Evolutionary conservation across 1,140 invertebrate species (phyloP), one percentile per base, ranked within the genome.

Genomic region (Drosophila pallidifrons): DNA sequence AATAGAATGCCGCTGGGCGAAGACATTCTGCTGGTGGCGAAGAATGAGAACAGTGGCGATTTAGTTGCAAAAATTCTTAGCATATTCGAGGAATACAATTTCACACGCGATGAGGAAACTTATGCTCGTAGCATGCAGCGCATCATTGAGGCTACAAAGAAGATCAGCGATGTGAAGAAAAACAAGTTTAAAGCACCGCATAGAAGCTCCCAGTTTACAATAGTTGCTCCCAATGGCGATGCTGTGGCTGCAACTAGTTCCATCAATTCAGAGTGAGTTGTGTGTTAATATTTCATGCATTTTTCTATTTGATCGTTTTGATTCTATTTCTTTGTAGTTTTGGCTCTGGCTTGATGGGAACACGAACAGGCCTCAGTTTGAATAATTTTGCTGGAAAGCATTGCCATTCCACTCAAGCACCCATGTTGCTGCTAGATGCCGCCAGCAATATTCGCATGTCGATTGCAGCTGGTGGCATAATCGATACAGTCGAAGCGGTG

Each of bases 211-310:
- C 3, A 10, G 0, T 6, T 38, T 1, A 25, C 54, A n/a, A 16
- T 57, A 5, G 1, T 57, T 3, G 54, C 54, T 2, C 54, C 54
- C 7, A 57, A 57, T 41, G 54, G 54, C 2, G 54, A 57, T 41
- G 54, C 54, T 5, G 28, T 57, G 1, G 8, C 54, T 4, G 54
- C 35, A 10, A 57, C 35, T 7, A 57, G 54, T 57, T 57, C 16
- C 35, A 57, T 57, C 2, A 57, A 57, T 20, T 38, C 32, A 2
- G 4, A 10, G 54, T 57, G 32, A 41, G 54, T 55, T 13, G 10
- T 52, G 30, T 46, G 15, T 15, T 46, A 2, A 6, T 16, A 0
- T 46, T 13, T 46, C 0, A 15, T 7, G 7, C 1, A 6, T 15
- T 15, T 6, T 46, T 46, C n/a, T 4, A 46, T 6, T 46, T 47